Evolutionary conservation across 2,113 vertebrate genomes (phyloP).

Genomic region (Pollimyrus isidori): DNA sequence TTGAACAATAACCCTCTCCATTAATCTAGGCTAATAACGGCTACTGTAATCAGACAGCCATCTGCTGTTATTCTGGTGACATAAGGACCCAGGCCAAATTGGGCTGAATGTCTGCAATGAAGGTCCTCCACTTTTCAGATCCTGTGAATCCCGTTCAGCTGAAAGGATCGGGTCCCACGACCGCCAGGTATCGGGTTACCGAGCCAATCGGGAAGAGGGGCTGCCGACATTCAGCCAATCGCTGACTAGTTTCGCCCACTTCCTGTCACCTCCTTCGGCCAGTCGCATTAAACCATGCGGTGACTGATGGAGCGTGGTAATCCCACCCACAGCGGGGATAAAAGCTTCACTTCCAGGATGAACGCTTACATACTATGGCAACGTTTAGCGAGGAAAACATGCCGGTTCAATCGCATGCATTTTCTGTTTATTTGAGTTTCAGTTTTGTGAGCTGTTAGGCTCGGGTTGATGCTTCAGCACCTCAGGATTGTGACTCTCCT

Average conservation of each 20-base stretch:
- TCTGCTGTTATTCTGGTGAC: constrained; percentile 20
- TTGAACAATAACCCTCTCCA: constrained; percentile 21
- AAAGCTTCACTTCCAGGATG: background rate
- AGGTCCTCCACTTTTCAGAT: background rate
- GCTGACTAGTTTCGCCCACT: background rate
- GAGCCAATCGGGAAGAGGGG: background rate
- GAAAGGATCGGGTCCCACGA: background rate
- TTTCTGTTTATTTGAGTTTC: background rate
- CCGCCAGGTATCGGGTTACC: background rate
- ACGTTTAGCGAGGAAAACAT: background rate
- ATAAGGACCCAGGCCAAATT: constrained; percentile 9
- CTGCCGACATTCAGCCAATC: background rate
- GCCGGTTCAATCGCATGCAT: background rate
- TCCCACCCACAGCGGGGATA: background rate
- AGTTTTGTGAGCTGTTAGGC: background rate
- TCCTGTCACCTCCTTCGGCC: background rate
- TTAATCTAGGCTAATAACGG: constrained; percentile 25
- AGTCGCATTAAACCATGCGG: background rate
- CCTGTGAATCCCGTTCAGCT: background rate
- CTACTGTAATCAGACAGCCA: constrained; percentile 5
- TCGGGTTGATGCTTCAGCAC: background rate
- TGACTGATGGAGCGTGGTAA: background rate
- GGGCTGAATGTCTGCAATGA: background rate
- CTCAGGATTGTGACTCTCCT: background rate
- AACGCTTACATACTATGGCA: background rate